Percentiles rank a stretch among this genome's conserved stretches.
Conservation (phyloP, 2,888 invertebrate species). For the Metellina segmentata region DNA sequence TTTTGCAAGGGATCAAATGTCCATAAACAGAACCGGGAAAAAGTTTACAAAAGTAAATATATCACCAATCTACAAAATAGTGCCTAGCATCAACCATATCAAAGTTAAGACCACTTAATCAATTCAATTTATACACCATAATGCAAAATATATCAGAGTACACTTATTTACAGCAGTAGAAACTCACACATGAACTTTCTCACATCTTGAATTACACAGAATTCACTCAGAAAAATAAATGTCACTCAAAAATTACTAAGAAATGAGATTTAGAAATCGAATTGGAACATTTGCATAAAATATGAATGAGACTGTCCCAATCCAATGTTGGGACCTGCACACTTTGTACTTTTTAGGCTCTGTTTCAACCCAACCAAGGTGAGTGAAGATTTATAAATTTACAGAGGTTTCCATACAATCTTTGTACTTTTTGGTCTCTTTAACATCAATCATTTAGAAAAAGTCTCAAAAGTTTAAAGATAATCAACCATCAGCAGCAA, state of each 20-base stretch:
- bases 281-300: conserved; percentile 19
- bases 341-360: conserved; percentile 71
- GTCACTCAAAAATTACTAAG: neutral
- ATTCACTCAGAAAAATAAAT: neutral
- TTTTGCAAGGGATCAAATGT: neutral
- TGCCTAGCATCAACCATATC: neutral
- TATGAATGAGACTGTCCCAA: conserved; percentile 18
- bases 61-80: neutral
- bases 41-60: neutral
- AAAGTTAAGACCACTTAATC: neutral
- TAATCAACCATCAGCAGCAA: neutral
- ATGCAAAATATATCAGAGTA: neutral
- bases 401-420: conserved; percentile 7
- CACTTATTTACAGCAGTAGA: neutral
- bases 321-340: conserved; percentile 29
- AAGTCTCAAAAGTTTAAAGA: conserved; percentile 8
- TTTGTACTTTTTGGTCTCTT: conserved; percentile 37
- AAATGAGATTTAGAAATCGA: neutral
- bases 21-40: neutral
- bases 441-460: conserved; percentile 13
- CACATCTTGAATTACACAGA: neutral
- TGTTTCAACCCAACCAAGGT: conserved; percentile 59
- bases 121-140: neutral
- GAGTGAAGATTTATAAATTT: neutral
- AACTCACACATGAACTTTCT: neutral